These are phyloP conservation scores for Spermophilus dauricus DNA, from an alignment of 2,113 vertebrate species.

Conservation along the genomic window DNA sequence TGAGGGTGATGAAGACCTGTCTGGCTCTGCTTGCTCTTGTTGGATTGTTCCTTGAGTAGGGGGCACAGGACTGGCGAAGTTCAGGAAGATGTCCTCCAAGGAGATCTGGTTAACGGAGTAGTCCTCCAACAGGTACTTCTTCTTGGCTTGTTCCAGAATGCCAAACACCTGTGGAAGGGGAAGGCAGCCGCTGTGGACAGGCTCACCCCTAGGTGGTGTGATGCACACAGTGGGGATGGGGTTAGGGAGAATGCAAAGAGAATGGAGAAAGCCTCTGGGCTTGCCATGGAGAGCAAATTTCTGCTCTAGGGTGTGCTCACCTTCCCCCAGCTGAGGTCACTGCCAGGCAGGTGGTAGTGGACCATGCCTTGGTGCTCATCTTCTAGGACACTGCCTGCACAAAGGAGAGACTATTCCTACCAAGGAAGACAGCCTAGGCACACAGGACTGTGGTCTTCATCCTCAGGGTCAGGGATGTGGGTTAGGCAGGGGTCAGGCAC, in stretches of 20 bases:
- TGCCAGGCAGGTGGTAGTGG: slow-evolving; percentile 97
- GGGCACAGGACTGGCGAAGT: not conserved
- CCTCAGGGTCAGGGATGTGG: not conserved
- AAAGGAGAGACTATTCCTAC: not conserved
- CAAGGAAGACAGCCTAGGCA: not conserved
- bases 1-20: not conserved
- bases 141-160: slow-evolving; percentile 59
- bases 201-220: not conserved
- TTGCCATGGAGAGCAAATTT: not conserved
- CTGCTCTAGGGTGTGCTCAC: slow-evolving; percentile 84
- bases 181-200: too few relatives aligned
- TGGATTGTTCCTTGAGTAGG: not conserved
- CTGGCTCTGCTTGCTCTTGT: not conserved
- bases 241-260: not conserved
- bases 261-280: not conserved
- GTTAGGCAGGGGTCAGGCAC: not conserved
- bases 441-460: fast-evolving
- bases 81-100: slow-evolving; percentile 75
- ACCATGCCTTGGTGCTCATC: slow-evolving; percentile 98
- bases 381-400: slow-evolving; percentile 94
- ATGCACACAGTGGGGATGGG: too few relatives aligned
- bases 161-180: slow-evolving; percentile 56
- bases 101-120: slow-evolving; percentile 61
- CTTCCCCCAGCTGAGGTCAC: slow-evolving; percentile 97
- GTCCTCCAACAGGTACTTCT: not conserved